These are phyloP conservation scores for Microtus ochrogaster DNA, from an alignment of 2,113 vertebrate genomes.

Conservation along the genomic window DNA sequence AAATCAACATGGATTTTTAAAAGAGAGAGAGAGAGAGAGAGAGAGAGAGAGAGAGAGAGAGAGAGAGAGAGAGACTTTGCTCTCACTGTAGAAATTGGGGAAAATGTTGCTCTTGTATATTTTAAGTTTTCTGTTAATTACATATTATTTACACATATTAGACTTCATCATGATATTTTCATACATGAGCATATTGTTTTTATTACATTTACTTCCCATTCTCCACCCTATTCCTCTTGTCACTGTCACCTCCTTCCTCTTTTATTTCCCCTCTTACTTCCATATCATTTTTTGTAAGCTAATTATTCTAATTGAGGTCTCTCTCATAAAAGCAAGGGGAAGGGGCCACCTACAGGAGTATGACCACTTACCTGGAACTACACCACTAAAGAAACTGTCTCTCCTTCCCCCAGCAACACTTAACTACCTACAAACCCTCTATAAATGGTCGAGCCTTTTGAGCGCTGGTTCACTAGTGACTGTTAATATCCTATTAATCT, in stretches of 20 bases:
- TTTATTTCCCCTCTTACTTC: not conserved
- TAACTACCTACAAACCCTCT: not conserved
- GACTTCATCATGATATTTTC: not conserved
- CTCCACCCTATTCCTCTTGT: no score
- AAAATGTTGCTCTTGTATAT: not conserved
- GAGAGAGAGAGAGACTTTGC: not conserved
- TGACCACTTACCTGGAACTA: not conserved
- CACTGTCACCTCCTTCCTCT: not conserved
- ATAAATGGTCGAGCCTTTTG: rapidly evolving
- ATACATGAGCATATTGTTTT: not conserved
- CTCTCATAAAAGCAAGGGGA: not conserved
- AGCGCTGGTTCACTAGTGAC: not conserved
- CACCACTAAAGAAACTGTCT: not conserved
- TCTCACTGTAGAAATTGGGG: not conserved
- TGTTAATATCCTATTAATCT: not conserved
- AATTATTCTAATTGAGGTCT: not conserved
- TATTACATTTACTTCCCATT: not conserved
- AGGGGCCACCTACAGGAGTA: not conserved
- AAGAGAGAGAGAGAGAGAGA: not conserved
- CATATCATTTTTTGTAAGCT: not conserved
- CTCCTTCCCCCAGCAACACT: no score
- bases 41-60: not conserved
- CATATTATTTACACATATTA: not conserved
- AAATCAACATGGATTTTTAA: not conserved
- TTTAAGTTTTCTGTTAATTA: not conserved